Conservation (phyloP, 2,797 vertebrate genomes). For the Hydrocynus forskahlii region DNA sequence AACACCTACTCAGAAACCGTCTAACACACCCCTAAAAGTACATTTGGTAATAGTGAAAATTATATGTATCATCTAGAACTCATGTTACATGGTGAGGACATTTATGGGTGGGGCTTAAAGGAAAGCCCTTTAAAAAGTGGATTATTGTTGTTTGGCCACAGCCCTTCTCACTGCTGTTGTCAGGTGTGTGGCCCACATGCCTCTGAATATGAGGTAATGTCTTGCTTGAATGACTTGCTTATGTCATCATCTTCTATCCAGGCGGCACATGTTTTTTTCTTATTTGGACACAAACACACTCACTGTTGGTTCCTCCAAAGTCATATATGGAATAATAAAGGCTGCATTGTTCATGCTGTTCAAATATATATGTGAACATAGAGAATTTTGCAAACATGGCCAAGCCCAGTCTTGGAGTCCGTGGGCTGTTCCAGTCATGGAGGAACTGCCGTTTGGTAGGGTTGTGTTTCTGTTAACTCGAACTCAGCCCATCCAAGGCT, state of each 20-base stretch:
- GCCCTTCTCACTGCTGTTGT: background rate
- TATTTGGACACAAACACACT: slow-evolving; percentile 1
- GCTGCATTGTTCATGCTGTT: background rate
- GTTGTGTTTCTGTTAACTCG: background rate
- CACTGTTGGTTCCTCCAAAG: background rate
- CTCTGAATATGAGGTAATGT: background rate
- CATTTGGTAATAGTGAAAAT: no score
- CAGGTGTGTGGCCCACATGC: background rate
- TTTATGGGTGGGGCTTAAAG: no score
- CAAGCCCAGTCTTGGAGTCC: background rate
- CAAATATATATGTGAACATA: background rate
- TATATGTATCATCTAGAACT: no score
- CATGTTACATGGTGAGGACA: no score
- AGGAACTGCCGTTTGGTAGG: background rate
- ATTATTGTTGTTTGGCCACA: background rate
- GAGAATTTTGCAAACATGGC: background rate
- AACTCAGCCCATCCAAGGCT: no score
- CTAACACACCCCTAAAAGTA: no score
- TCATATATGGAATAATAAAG: background rate
- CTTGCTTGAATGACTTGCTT: background rate
- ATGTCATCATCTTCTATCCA: background rate
- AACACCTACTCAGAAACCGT: no score
- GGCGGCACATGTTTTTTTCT: background rate
- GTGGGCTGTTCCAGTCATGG: background rate
- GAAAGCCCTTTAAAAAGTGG: background rate